Conservation (phyloP, 2,113 vertebrate species). For the Tragelaphus strepsiceros region DNA sequence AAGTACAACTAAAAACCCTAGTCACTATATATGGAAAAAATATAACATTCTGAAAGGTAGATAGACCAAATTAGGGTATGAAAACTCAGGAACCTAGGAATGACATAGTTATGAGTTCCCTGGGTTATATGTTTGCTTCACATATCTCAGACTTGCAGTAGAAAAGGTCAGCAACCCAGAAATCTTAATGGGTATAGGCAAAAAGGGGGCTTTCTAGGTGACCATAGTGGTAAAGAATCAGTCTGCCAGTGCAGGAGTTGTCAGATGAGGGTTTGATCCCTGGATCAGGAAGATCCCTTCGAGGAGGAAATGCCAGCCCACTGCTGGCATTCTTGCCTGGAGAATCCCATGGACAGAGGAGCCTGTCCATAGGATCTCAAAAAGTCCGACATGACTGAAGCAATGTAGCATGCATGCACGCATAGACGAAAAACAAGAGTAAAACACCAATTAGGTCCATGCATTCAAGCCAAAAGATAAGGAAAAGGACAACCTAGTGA, state of each 20-base stretch:
- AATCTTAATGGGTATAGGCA: neutral
- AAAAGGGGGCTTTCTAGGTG: neutral
- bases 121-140: neutral
- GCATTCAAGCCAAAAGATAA: neutral
- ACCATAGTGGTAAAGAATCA: neutral
- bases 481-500: neutral
- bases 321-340: neutral
- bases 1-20: neutral
- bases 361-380: neutral
- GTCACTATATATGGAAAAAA: neutral
- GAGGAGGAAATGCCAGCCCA: neutral
- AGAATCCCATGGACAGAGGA: neutral
- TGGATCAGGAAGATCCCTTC: neutral
- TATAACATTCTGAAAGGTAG: neutral
- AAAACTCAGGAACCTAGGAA: neutral
- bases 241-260: neutral
- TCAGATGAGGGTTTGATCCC: neutral
- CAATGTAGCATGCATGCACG: neutral
- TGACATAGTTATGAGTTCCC: neutral
- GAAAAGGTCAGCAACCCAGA: neutral
- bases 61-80: too few relatives aligned
- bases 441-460: neutral
- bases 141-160: too few relatives aligned
- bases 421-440: neutral
- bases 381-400: neutral